Conservation (phyloP, 2,113 vertebrate species). For the Carassius auratus region DNA sequence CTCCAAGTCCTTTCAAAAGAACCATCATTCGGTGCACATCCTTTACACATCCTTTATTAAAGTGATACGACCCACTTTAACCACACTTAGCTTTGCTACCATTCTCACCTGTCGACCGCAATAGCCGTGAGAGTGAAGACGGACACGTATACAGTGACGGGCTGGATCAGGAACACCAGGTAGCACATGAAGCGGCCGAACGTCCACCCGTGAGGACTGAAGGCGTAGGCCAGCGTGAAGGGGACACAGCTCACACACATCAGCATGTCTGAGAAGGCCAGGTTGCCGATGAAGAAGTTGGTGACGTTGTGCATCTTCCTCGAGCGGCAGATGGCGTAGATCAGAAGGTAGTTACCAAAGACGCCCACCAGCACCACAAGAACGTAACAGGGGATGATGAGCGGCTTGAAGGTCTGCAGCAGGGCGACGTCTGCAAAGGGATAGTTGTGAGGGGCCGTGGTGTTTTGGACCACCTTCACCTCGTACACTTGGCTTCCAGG, state of each 20-base stretch:
- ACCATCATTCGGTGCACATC: not conserved
- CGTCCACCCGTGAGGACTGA: constrained; percentile 79
- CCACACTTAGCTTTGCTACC: not conserved
- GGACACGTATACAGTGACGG: constrained; percentile 77
- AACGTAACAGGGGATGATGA: constrained; percentile 81
- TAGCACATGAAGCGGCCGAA: constrained; percentile 80
- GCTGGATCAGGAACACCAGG: constrained; percentile 80
- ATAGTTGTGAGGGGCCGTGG: constrained; percentile 72
- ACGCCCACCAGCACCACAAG: constrained; percentile 79
- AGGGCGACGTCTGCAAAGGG: constrained; percentile 82
- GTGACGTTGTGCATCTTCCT: constrained; percentile 85
- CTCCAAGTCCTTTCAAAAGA: constrained; percentile 4
- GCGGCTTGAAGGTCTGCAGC: constrained; percentile 81
- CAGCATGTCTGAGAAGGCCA: constrained; percentile 86
- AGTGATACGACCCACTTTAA: not conserved
- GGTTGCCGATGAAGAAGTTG: constrained; percentile 86
- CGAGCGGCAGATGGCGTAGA: constrained; percentile 81
- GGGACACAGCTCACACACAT: constrained; percentile 81
- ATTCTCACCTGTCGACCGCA: constrained; percentile 74
- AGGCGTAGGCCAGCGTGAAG: constrained; percentile 80
- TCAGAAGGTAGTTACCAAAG: constrained; percentile 82
- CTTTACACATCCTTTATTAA: constrained; percentile 1
- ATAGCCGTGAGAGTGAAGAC: constrained; percentile 81
- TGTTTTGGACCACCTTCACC: constrained; percentile 66
- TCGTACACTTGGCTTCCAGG: constrained; percentile 72